Base-by-base conservation (phyloP, 2,113 vertebrate species). In the Platysteira castanea region DNA sequence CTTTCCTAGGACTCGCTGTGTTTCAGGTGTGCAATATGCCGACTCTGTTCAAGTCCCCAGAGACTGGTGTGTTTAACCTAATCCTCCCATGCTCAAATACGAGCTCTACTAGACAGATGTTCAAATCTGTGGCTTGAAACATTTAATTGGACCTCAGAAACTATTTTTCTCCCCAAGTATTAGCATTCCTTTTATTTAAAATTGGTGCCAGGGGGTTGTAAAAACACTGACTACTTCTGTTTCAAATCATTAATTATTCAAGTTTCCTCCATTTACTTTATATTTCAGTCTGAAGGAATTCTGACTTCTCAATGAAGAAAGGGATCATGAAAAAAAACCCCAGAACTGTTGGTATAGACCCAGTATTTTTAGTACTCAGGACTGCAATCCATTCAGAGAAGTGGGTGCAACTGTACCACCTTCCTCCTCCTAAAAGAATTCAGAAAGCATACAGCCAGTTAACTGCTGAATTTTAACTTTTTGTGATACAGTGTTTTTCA, bases 171-270 rank as follows among this genome's bases (percentile, higher is more conserved):
- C 9, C n/a, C 28, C 17, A 79, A 61, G 69, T 92, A 77, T 92
- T 93, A 96, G 17, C 39, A 64, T 88, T 87, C 23, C 41, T 95
- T 96, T 92, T 87, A 89, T 84, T 96, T 95, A 94, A 97, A 97
- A 97, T 91, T 41, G 90, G 53, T 93, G 68, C 82, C 90, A 82
- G 70, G 90, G 86, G 54, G 94, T 97, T 94, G 63, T 86, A 71
- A 97, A 96, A 96, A 89, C 76, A 91, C 61, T n/a, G 65, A 84
- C 49, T 94, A 24, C 61, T 96, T 91, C 67, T 94, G 50, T 79
- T 85, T 95, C 85, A 64, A 71, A 44, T 92, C 44, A 96, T 97
- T 97, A 96, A 96, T 97, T 95, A 96, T 97, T 97, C 91, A 96
- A 24, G 61, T 92, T 92, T 96, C 80, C 83, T 95, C 71, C 86